A percentile compares a stretch with the other conserved stretches of the same genome.
Evolutionary conservation across 2,888 invertebrate genomes (phyloP).

Genomic region (Stegana nigrithorax): DNA sequence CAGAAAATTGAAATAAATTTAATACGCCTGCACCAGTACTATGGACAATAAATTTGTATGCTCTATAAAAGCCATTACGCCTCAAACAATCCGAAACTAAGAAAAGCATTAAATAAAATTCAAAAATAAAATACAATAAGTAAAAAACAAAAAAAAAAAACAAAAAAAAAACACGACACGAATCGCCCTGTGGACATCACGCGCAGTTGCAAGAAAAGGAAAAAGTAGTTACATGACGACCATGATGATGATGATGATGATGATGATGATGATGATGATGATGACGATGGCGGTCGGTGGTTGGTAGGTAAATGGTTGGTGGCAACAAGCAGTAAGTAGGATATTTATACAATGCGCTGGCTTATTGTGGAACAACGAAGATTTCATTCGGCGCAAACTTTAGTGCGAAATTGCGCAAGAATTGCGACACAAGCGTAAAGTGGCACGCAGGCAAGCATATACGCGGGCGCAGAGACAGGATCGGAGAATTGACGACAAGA

Average conservation of each 20-base stretch:
- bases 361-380: not conserved
- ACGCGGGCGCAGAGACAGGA: too few relatives aligned
- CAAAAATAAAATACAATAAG: not conserved
- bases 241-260: too few relatives aligned
- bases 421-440: too few relatives aligned
- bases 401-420: constrained; percentile 32
- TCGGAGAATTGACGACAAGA: too few relatives aligned
- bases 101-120: constrained; percentile 32
- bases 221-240: not conserved
- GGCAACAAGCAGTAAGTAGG: not conserved
- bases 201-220: constrained; percentile 20
- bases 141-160: not conserved
- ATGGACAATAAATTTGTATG: not conserved
- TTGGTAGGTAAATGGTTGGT: not conserved
- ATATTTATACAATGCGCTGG: not conserved
- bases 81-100: not conserved
- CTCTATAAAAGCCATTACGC: constrained; percentile 9
- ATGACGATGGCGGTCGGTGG: too few relatives aligned
- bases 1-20: not conserved
- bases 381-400: constrained; percentile 18
- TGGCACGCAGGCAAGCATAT: too few relatives aligned
- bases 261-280: too few relatives aligned
- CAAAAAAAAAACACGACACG: constrained; percentile 29
- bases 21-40: not conserved
- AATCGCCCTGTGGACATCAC: constrained; percentile 49